These are phyloP conservation scores for Acronicta alni DNA, from an alignment of 2,888 invertebrate species.

Conservation along the genomic window DNA sequence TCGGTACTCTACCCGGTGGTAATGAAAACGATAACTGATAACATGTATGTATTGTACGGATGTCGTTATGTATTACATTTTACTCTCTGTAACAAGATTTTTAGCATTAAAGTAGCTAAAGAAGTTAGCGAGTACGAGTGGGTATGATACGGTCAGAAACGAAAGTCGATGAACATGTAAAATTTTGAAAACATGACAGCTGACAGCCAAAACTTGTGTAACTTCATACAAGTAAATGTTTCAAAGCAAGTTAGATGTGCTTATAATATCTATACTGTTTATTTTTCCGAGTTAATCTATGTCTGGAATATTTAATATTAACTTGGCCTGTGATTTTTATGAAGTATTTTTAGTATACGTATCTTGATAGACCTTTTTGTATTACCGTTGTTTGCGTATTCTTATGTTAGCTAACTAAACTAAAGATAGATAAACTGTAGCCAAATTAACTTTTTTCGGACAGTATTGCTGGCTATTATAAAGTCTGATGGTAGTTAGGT, in stretches of 20 bases:
- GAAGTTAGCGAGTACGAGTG: too few species aligned
- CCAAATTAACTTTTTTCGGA: constrained; percentile 7
- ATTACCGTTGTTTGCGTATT: too few species aligned
- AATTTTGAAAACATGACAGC: too few species aligned
- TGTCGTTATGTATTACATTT: constrained; percentile 9
- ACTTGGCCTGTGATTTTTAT: constrained; percentile 14
- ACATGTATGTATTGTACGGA: constrained; percentile 2
- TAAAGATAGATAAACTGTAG: not conserved
- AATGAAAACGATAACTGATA: constrained; percentile 73
- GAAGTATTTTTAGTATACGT: not conserved
- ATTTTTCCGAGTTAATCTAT: not conserved
- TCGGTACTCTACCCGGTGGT: constrained; percentile 32
- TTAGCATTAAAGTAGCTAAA: not conserved
- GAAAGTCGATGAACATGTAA: too few species aligned
- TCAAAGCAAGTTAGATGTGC: not conserved
- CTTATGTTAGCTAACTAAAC: too few species aligned
- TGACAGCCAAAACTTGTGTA: too few species aligned
- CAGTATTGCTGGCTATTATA: constrained; percentile 14
- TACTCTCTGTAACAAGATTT: not conserved
- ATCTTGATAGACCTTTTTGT: not conserved
- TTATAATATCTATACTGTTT: not conserved
- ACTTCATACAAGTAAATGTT: too few species aligned
- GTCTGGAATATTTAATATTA: constrained; percentile 8
- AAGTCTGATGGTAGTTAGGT: constrained; percentile 34
- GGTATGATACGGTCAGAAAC: too few species aligned